Evolutionary conservation across 2,113 vertebrate species (phyloP), one percentile per base, ranked within the genome.

Genomic region (Loxodonta africana): DNA sequence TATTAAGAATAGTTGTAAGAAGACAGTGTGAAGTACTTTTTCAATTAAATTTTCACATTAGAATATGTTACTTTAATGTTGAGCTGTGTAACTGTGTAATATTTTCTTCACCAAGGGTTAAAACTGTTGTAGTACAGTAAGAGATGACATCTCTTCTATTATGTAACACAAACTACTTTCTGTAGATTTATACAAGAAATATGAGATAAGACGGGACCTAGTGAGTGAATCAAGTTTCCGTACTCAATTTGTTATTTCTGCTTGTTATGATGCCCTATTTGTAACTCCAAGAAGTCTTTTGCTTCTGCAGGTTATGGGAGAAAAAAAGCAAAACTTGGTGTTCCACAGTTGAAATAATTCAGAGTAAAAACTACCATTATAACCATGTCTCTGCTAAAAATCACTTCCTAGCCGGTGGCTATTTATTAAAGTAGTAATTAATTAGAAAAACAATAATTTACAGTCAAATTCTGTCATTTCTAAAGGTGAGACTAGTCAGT

Each of bases 361-460:
- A 86, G 60, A 97, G 41, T 92, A 23, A 80, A 92, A 95, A 88
- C 18, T 71, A n/a, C 17, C 41, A 1, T 84, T 88, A 46, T 6
- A 94, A 26, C 33, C 94, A 44, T 91, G 91, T 88, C 28, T 76
- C 28, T 96, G 21, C 88, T 81, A 67, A 53, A 94, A 81, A 77
- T 8, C 10, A 78, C 48, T 83, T 93, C 17, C 4, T 25, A 60
- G 23, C 82, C 82, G 8, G 33, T 95, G 11, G 37, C 37, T 92
- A 11, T 77, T 94, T 95, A 28, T 46, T 92, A 95, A 94, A 53
- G 77, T 84, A 85, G 21, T 73, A 93, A 74, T 91, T 92, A 77
- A 71, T 71, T 73, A 18, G 33, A 62, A 96, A 93, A 46, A 88
- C 82, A 89, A 10, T 74, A 91, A 81, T 85, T 95, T 90, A 81